phyloP scores from a whole-genome alignment of 2,113 vertebrate genomes.

The Hystrix cristata region DNA sequence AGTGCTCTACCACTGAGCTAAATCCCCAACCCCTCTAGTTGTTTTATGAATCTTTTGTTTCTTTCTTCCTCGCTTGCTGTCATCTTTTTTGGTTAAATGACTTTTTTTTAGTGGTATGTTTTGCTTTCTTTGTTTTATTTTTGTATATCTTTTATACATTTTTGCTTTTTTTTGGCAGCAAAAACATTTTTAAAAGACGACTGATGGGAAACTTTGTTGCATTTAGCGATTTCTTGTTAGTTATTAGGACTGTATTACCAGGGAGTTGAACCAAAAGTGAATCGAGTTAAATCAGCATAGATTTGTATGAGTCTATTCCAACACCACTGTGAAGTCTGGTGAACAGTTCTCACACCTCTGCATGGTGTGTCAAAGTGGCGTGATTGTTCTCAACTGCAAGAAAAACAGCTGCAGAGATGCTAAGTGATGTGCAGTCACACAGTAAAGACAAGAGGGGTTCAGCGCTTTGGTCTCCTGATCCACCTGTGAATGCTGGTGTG shows the following conservation, averaged over 20 bases:
- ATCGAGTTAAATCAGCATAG: neutral
- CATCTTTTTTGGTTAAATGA: neutral
- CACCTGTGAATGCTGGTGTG: slow-evolving; percentile 22
- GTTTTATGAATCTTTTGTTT: neutral
- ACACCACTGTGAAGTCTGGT: neutral
- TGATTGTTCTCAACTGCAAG: neutral
- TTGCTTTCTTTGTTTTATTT: neutral
- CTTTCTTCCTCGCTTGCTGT: neutral
- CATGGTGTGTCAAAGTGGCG: too few species aligned
- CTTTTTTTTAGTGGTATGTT: neutral
- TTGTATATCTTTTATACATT: neutral
- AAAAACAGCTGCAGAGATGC: slow-evolving; percentile 13
- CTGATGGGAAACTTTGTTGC: neutral
- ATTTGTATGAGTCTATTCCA: slow-evolving; percentile 15
- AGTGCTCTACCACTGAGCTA: too few species aligned
- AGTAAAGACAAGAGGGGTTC: neutral
- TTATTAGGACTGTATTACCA: neutral
- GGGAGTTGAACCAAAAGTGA: slow-evolving; percentile 38
- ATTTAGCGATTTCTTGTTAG: slow-evolving; percentile 26
- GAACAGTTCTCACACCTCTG: neutral
- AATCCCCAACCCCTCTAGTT: too few species aligned
- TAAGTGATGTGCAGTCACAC: neutral
- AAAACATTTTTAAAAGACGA: neutral
- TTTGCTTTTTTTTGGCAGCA: neutral
- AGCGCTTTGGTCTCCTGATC: neutral